Conservation (phyloP, 2,888 invertebrate genomes). For the Polyploca ridens region DNA sequence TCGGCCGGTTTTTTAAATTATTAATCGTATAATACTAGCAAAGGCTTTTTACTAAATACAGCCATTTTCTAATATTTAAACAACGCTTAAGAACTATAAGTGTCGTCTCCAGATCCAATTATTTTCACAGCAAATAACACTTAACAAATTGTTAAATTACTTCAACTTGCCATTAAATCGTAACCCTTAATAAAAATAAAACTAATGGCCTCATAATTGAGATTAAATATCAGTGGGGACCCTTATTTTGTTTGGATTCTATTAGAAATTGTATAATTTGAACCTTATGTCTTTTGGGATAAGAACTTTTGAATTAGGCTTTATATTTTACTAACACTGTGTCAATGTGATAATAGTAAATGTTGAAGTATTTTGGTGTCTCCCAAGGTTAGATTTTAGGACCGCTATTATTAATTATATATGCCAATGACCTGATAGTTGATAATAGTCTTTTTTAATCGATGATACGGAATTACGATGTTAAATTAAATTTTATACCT, state of each 20-base stretch:
- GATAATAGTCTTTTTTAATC: too few species aligned
- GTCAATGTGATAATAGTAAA: not conserved
- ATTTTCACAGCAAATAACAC: not conserved
- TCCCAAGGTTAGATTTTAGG: not conserved
- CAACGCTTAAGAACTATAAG: not conserved
- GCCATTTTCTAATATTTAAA: not conserved
- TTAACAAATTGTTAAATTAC: constrained; percentile 8
- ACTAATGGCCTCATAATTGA: constrained; percentile 22
- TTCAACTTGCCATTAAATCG: constrained; percentile 10
- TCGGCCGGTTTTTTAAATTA: too few species aligned
- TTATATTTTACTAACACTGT: not conserved
- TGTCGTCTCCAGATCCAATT: not conserved
- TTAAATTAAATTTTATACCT: too few species aligned
- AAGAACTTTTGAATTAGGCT: not conserved
- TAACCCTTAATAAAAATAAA: constrained; percentile 22
- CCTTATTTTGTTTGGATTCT: constrained; percentile 11
- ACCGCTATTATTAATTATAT: not conserved
- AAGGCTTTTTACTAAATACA: not conserved
- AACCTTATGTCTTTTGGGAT: not conserved
- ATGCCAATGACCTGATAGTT: not conserved
- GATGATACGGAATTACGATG: too few species aligned
- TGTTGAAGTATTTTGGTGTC: not conserved
- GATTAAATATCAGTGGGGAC: constrained; percentile 17
- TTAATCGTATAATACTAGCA: too few species aligned
- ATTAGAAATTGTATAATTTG: constrained; percentile 3